Evolutionary conservation across 2,113 vertebrate genomes (phyloP), one percentile per base, ranked within the genome.

Genomic region (Dromaius novaehollandiae): DNA sequence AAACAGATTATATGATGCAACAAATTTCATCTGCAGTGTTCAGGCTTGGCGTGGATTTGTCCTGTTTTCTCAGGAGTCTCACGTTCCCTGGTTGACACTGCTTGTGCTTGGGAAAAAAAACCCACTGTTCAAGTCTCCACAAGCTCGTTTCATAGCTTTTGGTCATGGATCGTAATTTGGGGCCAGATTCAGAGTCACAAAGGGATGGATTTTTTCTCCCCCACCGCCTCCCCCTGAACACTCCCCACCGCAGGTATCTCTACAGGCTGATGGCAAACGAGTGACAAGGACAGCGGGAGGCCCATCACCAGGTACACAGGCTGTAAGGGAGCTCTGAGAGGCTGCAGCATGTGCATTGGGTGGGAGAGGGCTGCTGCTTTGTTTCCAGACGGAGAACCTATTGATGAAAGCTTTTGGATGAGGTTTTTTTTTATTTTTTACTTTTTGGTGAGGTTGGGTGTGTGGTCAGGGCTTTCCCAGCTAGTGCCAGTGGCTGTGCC

Each of bases 51-150:
- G 68, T 9, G 68, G 80, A 48, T 94, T 94, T 73, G 85, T 92
- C 46, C 71, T 48, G 70, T 69, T 93, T 95, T 92, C 93, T 91
- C 87, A 88, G 68, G 87, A 89, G 64, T 91, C 91, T 95, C 40
- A 1, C 16, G 1, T 88, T 97, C 46, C 82, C 53, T 2, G 6
- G 44, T 66, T 64, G 55, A 82, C 63, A 4, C 60, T 83, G 82
- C 69, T 46, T 81, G 25, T 78, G 82, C 58, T 85, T 75, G 79
- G 89, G 81, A 83, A 17, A 87, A 94, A 74, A 26, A 56, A 56
- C 15, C 42, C 61, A 46, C 64, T 95, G 71, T 80, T 95, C 68
- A 42, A 80, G n/a, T 88, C 79, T 51, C 71, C 24, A 46, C 84
- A 58, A 88, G 74, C 46, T 90, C 68, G 78, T 90, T 66, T 88